Evolutionary conservation across 2,797 vertebrate genomes (phyloP), one percentile per base, ranked within the genome.

Genomic region (Pachyuromys duprasi): DNA sequence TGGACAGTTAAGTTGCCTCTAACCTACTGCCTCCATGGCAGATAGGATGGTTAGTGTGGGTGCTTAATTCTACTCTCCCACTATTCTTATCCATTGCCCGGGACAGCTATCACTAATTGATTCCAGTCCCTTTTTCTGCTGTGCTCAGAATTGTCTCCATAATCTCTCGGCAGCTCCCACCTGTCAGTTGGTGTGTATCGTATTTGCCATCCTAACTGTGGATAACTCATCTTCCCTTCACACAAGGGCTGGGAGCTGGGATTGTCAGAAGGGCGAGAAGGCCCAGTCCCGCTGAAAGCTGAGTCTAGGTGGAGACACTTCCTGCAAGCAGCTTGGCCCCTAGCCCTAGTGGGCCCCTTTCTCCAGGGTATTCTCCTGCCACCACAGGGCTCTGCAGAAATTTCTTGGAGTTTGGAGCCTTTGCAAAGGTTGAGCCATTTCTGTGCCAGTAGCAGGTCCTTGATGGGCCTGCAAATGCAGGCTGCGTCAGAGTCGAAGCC

Each of bases 151-250:
- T 69, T 87, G 74, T 90, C 31, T 36, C 60, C 22, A 11, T 14
- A 8, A 33, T 69, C 33, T 28, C 33, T 39, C 13, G 63, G 88
- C 53, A 93, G 60, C 22, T 70, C 14, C 22, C 15, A 22, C 20
- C 39, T 8, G 1, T 76, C 49, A 45, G 26, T 74, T 55, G 49
- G 15, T 24, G n/a, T 72, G 36, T 39, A n/a, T 62, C 4, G 49
- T 95, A 82, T 96, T 97, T 96, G 95, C 95, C 96, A 91, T 96
- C 96, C 91, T 94, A 95, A 67, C 74, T 90, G 24, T 62, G 75
- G 91, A 55, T 63, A 65, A 31, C 20, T 67, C 60, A 42, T 57
- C 63, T 83, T 55, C 24, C 60, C 15, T 60, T 67, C 36, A 12
- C 14, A 39, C 60, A 70, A 18, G 86, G 89, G 62, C 78, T 70